Percentiles rank a stretch among this genome's conserved stretches.
Evolutionary conservation across 2,797 vertebrate species (phyloP).

Genomic region (Picus viridis): DNA sequence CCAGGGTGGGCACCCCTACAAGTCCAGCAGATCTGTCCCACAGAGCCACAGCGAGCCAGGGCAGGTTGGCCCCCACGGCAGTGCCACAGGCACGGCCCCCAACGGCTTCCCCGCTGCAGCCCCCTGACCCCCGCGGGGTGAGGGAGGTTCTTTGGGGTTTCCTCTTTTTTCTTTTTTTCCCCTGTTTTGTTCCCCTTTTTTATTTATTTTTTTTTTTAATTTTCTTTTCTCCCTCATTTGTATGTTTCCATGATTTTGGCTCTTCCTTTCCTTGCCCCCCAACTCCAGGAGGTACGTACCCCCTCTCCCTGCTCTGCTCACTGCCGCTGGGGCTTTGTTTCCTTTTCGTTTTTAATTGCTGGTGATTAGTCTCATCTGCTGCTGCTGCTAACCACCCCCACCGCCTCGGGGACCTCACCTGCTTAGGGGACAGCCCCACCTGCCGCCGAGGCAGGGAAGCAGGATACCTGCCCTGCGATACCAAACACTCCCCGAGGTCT

Average conservation of each 20-base stretch:
- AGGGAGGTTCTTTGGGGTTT: conserved; percentile 74
- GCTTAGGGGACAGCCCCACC: background rate
- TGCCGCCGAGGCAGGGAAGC: background rate
- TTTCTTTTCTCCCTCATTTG: conserved; percentile 91
- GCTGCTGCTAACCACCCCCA: conserved; percentile 75
- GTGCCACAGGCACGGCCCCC: background rate
- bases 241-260: conserved; percentile 98
- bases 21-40: background rate
- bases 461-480: background rate
- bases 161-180: conserved; percentile 80
- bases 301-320: conserved; percentile 85
- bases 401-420: conserved; percentile 65
- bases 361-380: conserved; percentile 79
- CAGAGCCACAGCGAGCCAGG: conserved; percentile 59
- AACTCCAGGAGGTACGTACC: conserved; percentile 99
- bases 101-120: conserved; percentile 47
- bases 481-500: rapidly evolving
- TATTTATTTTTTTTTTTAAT: conserved; percentile 81
- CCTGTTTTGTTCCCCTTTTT: conserved; percentile 88
- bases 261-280: conserved; percentile 90
- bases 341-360: conserved; percentile 72
- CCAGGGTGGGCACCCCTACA: background rate
- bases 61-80: background rate
- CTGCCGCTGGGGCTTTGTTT: conserved; percentile 82
- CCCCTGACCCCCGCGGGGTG: background rate